These are phyloP conservation scores for Actinia tenebrosa DNA, from an alignment of 64 coral and sea anemone genomes.

Conservation along the genomic window DNA sequence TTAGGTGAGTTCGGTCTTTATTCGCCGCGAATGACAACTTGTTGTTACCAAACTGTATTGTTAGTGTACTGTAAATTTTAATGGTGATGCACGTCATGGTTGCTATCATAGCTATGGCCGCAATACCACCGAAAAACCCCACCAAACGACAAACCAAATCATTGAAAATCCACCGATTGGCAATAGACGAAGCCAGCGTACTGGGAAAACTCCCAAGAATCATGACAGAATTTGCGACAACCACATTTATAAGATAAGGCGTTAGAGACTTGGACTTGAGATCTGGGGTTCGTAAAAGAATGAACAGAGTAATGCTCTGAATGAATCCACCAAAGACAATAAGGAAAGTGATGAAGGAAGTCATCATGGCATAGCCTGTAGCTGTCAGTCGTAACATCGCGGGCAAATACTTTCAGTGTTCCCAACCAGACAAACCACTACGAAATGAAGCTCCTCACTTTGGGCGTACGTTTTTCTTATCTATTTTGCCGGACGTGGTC, in stretches of 20 bases:
- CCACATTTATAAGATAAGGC: conserved; percentile 21
- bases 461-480: background rate
- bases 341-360: conserved; percentile 3
- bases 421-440: background rate
- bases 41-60: background rate
- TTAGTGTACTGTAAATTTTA: background rate
- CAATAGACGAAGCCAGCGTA: conserved; percentile 14
- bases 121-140: conserved; percentile 9
- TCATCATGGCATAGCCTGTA: background rate
- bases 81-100: conserved; percentile 24
- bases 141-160: conserved; percentile 11
- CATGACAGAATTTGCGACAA: conserved; percentile 23
- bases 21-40: background rate
- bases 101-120: conserved; percentile 13
- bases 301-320: background rate
- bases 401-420: background rate
- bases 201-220: conserved; percentile 20
- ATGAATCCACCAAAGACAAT: conserved; percentile 4
- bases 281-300: background rate
- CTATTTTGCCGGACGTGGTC: background rate
- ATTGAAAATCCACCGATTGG: conserved; percentile 3
- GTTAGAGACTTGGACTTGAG: conserved; percentile 9
- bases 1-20: background rate
- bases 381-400: background rate
- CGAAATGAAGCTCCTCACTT: background rate